Percentiles rank a stretch among this genome's conserved stretches.
Conservation (phyloP, 1,140 invertebrate species). For the Drosophila sechellia region DNA sequence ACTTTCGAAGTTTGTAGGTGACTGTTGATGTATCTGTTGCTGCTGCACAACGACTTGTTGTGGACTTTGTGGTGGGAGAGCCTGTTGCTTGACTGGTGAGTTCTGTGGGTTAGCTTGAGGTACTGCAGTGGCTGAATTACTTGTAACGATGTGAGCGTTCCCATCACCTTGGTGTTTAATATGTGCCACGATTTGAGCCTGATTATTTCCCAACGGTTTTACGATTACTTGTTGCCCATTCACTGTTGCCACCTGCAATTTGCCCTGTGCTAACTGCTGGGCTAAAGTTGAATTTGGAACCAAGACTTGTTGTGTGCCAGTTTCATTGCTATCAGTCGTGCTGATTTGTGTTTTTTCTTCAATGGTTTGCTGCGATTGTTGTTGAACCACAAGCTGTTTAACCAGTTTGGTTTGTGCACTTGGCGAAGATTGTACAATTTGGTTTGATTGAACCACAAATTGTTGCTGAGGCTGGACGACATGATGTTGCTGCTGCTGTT, state of each 20-base stretch:
- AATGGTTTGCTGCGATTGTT: constrained; percentile 35
- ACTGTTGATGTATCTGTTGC: constrained; percentile 42
- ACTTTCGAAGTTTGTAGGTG: constrained; percentile 21
- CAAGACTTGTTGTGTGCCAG: constrained; percentile 87
- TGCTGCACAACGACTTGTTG: constrained; percentile 67
- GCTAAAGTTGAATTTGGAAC: constrained; percentile 90
- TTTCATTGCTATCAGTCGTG: constrained; percentile 37
- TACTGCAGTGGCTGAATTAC: constrained; percentile 49
- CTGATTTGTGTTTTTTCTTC: constrained; percentile 62
- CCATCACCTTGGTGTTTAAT: constrained; percentile 85
- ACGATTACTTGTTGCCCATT: constrained; percentile 93
- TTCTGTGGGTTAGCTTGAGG: constrained; percentile 57
- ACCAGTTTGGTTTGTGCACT: constrained; percentile 59
- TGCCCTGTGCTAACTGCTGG: constrained; percentile 91
- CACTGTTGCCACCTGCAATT: constrained; percentile 92
- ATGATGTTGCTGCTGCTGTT: constrained; percentile 61
- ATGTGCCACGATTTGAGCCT: constrained; percentile 89
- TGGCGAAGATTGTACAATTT: constrained; percentile 67
- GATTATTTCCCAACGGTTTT: constrained; percentile 89
- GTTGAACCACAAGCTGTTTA: constrained; percentile 69
- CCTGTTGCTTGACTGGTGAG: constrained; percentile 63
- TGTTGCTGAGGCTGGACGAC: constrained; percentile 73
- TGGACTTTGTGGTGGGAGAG: constrained; percentile 56
- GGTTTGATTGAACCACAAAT: constrained; percentile 62
- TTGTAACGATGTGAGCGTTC: constrained; percentile 80